These are phyloP conservation scores for Paragorgia papillata DNA, from an alignment of 92 coral and sea anemone genomes.

Conservation along the genomic window DNA sequence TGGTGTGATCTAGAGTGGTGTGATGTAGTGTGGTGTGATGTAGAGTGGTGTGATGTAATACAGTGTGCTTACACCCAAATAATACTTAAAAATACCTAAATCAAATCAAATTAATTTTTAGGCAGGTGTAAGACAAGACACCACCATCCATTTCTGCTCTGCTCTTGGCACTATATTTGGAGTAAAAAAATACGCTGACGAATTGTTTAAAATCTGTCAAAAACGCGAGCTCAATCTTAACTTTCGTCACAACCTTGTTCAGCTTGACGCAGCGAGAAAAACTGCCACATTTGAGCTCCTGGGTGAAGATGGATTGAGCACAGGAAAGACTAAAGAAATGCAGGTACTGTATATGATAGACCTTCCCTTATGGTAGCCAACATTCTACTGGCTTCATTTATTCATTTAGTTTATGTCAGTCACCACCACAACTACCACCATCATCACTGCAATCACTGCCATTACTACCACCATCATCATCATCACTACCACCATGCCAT, in stretches of 20 bases:
- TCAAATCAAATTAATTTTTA: conserved; percentile 32
- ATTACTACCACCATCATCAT: too few species aligned
- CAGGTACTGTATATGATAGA: neutral
- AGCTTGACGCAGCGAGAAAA: conserved; percentile 71
- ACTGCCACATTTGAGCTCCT: conserved; percentile 85
- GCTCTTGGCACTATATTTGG: conserved; percentile 90
- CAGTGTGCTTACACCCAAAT: too few species aligned
- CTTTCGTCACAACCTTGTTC: conserved; percentile 79
- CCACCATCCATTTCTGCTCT: conserved; percentile 79
- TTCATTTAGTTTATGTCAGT: too few species aligned
- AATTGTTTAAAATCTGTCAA: conserved; percentile 69
- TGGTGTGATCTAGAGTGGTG: too few species aligned
- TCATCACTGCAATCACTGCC: too few species aligned
- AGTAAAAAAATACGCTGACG: conserved; percentile 87
- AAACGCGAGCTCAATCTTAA: conserved; percentile 76
- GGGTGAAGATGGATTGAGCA: conserved; percentile 45
- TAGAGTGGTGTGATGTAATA: too few species aligned
- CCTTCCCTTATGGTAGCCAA: too few species aligned
- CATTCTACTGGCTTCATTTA: too few species aligned
- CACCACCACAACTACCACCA: too few species aligned
- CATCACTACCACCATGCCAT: too few species aligned
- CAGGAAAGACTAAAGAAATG: conserved; percentile 24
- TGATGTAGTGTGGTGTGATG: too few species aligned
- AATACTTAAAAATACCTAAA: too few species aligned
- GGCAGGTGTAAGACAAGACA: conserved; percentile 70